phyloP scores from a whole-genome alignment of 2,797 vertebrate species.

The Taeniopygia guttata region DNA sequence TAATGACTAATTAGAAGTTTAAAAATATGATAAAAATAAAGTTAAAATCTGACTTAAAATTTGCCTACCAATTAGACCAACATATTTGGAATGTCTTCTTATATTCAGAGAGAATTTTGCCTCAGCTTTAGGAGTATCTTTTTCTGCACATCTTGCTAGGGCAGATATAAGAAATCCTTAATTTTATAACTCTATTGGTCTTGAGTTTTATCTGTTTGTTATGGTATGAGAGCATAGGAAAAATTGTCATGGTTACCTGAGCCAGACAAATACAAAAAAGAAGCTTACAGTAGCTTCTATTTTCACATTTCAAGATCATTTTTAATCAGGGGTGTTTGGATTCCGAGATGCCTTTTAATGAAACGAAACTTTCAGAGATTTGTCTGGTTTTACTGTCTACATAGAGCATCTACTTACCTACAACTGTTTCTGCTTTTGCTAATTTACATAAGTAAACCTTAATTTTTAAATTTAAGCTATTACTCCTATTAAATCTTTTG shows the following conservation, averaged over 20 bases:
- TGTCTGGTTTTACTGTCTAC: not conserved
- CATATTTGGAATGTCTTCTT: not conserved
- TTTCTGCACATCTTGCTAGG: not conserved
- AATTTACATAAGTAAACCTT: not conserved
- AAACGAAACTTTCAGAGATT: not conserved
- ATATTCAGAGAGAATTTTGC: not conserved
- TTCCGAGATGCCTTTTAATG: not conserved
- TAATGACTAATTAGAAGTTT: not conserved
- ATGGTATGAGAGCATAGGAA: not conserved
- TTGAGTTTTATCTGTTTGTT: not conserved
- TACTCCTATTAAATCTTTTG: not conserved
- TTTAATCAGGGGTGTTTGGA: not conserved
- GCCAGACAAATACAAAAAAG: not conserved
- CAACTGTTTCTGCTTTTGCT: not conserved
- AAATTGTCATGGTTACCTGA: not conserved
- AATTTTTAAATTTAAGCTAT: conserved; percentile 1
- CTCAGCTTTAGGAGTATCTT: not conserved
- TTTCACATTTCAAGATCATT: not conserved
- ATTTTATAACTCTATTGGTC: not conserved
- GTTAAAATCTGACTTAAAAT: not conserved
- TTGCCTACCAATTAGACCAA: not conserved
- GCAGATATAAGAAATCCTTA: not conserved
- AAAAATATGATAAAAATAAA: not conserved
- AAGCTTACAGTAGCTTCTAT: not conserved
- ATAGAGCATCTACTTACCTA: not conserved